Base-by-base conservation (phyloP, 2,888 invertebrate species). In the Nudaria mundana region DNA sequence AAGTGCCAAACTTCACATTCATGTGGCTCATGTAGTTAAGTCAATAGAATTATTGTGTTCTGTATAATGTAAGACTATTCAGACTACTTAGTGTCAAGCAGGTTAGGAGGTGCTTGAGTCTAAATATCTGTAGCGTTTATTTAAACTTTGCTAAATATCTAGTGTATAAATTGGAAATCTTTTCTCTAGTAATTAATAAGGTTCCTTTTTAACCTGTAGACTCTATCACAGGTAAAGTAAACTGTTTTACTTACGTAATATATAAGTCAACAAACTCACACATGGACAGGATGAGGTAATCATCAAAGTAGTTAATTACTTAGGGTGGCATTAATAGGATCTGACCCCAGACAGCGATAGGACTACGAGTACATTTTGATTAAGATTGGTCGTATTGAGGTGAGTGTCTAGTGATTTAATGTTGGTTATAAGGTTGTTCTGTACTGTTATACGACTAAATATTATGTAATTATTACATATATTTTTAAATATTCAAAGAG, bases 151-250 rank as follows among this genome's bases (percentile, higher is more conserved):
- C 62, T 64, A 48, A 47, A 46, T 52, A 52, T 49, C 51, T 57
- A 44, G 62, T 63, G 63, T 74, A 73, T 69, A 76, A 77, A 78
- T 78, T 75, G 67, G 72, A 75, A 79, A 80, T 79, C 64, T 80
- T 77, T 38, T 39, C 12, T 13, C 31, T 30, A 42, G 49, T 63
- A 61, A 61, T 68, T 63, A 44, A 61, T 42, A 56, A 67, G 66
- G 46, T 63, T 70, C 64, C 61, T 60, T 74, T 74, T 71, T 73
- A 73, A 76, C 76, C 43, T 51, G 43, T 42, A 52, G 44, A 43
- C 51, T 48, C 45, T 48, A 50, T 47, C 47, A 42, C 40, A 36
- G 44, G 56, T 60, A 52, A 32, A 43, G 42, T 35, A 23, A 56
- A 50, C 50, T 61, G 43, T 38, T 53, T 53, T 39, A 59, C 54